Base-by-base conservation (phyloP, 2,888 invertebrate genomes). In the Oeneis ivallda region DNA sequence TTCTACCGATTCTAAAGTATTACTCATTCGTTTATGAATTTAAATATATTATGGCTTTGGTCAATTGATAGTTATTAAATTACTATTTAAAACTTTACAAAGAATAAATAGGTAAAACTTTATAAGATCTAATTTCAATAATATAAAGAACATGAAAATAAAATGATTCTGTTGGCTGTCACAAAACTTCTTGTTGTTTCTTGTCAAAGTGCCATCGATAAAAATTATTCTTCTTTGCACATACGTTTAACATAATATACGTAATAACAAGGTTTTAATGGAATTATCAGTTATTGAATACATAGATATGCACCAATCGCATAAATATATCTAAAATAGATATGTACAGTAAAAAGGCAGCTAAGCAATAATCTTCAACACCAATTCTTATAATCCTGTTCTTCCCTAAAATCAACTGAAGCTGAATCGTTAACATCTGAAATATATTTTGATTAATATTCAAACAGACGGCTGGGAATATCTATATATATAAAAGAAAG, bases 1-100 rank as follows among this genome's bases (percentile, higher is more conserved):
- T 52, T 58, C 13, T 32, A 34, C 10, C 0, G 32, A 15, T 19
- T 50, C 56, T 57, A 57, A 37, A 41, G 60, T 43, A 13, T 39
- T 8, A 56, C n/a, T 67, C 67, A 67, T 67, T 57, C 60, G 67
- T 50, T 19, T 13, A 13, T 39, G 0, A 32, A 10, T 50, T 6
- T 10, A 10, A 17, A 52, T 52, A 6, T n/a, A 32, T 13, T 7
- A 32, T 32, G n/a, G n/a, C 26, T 32, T 52, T 32, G 13, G n/a
- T n/a, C n/a, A 17, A 47, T 9, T 2, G 15, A 15, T 2, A 2
- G 0, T 15, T 9, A n/a, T 45, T 8, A 15, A n/a, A n/a, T 45
- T 0, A 5, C 1, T 45, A n/a, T 45, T n/a, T 7, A 1, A 13
- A 4, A 13, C n/a, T 43, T 45, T 1, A 15, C 3, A 45, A 5